phyloP scores from a whole-genome alignment of 2,113 vertebrate genomes.

The Tapirus terrestris region DNA sequence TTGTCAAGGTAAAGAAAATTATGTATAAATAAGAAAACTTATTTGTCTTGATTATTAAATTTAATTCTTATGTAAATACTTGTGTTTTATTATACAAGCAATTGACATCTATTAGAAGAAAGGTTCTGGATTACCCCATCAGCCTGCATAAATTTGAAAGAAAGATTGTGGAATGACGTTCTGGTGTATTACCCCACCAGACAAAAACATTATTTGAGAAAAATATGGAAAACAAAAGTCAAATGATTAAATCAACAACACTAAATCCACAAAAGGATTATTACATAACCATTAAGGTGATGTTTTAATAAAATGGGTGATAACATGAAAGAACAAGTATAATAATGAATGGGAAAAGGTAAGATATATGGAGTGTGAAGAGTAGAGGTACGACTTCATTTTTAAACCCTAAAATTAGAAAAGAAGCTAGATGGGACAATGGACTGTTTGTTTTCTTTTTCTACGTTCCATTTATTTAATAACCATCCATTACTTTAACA shows the following conservation, averaged over 20 bases:
- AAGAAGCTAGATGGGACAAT: background rate
- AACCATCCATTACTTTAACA: background rate
- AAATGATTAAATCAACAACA: constrained; percentile 32
- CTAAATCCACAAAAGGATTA: background rate
- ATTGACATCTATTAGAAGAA: background rate
- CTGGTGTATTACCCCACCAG: background rate
- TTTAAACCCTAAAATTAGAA: constrained; percentile 11
- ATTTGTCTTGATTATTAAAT: constrained; percentile 36
- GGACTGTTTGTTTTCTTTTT: background rate
- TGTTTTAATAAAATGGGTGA: background rate
- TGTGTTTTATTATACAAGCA: constrained; percentile 29
- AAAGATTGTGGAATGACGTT: background rate
- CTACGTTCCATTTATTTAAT: background rate
- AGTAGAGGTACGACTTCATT: background rate
- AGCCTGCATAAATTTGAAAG: background rate
- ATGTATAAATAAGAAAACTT: background rate
- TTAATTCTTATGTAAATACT: background rate
- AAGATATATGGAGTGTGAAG: background rate
- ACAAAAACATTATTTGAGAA: constrained; percentile 2
- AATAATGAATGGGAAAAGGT: background rate
- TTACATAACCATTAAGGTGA: background rate
- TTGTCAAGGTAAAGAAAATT: constrained; percentile 28
- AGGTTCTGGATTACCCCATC: background rate
- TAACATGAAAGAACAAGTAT: background rate
- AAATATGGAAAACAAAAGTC: background rate